phyloP scores from a whole-genome alignment of 1,140 invertebrate genomes.

The Harlomillsia oculata region DNA sequence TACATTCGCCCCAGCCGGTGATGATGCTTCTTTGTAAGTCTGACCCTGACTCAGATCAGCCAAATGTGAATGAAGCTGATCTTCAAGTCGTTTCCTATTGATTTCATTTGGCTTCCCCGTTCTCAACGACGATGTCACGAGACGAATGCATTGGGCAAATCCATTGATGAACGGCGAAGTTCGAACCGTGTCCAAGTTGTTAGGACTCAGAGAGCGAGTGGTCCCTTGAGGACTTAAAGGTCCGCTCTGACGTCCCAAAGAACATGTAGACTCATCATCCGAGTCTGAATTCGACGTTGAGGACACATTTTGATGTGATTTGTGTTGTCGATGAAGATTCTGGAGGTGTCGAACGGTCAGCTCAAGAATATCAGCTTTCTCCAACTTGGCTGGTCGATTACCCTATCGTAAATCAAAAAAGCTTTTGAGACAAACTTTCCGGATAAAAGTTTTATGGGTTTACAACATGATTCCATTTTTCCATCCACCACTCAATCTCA shows the following conservation, averaged over 20 bases:
- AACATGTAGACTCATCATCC: conserved; percentile 7
- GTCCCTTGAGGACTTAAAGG: no score
- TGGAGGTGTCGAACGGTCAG: conserved; percentile 53
- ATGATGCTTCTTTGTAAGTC: no score
- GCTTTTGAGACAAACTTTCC: conserved; percentile 6
- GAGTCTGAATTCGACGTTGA: conserved; percentile 4
- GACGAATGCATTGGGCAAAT: conserved; percentile 26
- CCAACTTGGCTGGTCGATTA: conserved; percentile 59
- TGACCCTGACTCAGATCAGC: conserved; percentile 13
- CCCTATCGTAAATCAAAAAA: conserved; percentile 35
- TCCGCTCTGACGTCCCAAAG: background rate
- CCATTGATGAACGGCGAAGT: conserved; percentile 18
- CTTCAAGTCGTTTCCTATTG: conserved; percentile 9
- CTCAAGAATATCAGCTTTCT: conserved; percentile 93
- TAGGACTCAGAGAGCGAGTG: conserved; percentile 93
- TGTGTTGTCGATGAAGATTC: conserved; percentile 39
- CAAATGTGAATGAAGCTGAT: conserved; percentile 17
- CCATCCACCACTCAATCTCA: no score
- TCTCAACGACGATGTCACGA: conserved; percentile 18
- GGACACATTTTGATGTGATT: background rate
- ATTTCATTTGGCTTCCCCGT: background rate
- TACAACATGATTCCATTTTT: no score
- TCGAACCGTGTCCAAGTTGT: conserved; percentile 70
- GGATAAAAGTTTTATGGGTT: background rate
- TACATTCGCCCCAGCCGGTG: no score